These are phyloP conservation scores for Lanistes nyassanus DNA, from an alignment of 1,140 invertebrate species.

Conservation along the genomic window DNA sequence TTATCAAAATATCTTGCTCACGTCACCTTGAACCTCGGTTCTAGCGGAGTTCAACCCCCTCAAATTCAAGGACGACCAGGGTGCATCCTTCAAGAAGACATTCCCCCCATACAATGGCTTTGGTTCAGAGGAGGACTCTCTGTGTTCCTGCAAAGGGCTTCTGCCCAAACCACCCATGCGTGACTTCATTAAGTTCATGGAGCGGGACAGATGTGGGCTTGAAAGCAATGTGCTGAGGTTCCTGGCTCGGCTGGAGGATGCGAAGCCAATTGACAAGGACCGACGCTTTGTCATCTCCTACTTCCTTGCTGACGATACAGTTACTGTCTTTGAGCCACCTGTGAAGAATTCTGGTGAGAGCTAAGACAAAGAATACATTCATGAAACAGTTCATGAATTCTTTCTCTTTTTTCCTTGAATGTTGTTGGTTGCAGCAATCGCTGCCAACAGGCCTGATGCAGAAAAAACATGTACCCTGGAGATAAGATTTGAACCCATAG, in stretches of 20 bases:
- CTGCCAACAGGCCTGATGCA: too few relatives aligned
- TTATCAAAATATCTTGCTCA: too few relatives aligned
- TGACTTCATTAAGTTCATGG: slow-evolving; percentile 68
- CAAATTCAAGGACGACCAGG: slow-evolving; percentile 38
- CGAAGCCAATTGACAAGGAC: slow-evolving; percentile 75
- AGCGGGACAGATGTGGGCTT: slow-evolving; percentile 72
- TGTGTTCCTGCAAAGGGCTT: slow-evolving; percentile 63
- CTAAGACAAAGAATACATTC: not conserved
- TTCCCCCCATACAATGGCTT: slow-evolving; percentile 68
- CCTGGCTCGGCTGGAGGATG: slow-evolving; percentile 78
- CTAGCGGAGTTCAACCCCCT: slow-evolving; percentile 59
- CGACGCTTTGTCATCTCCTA: slow-evolving; percentile 85
- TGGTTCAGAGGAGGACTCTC: slow-evolving; percentile 68
- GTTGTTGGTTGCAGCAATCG: too few relatives aligned
- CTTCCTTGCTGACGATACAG: slow-evolving; percentile 84
- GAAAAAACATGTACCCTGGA: not conserved
- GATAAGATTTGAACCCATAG: not conserved
- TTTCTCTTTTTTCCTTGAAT: not conserved
- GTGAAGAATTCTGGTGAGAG: slow-evolving; percentile 78
- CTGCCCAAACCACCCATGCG: slow-evolving; percentile 65
- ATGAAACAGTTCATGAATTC: not conserved
- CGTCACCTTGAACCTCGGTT: slow-evolving; percentile 10
- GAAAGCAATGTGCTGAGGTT: slow-evolving; percentile 85
- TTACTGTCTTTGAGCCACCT: slow-evolving; percentile 81
- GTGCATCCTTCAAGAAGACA: slow-evolving; percentile 21